phyloP scores from a whole-genome alignment of 2,113 vertebrate genomes.

The Sylvicapra grimmia region DNA sequence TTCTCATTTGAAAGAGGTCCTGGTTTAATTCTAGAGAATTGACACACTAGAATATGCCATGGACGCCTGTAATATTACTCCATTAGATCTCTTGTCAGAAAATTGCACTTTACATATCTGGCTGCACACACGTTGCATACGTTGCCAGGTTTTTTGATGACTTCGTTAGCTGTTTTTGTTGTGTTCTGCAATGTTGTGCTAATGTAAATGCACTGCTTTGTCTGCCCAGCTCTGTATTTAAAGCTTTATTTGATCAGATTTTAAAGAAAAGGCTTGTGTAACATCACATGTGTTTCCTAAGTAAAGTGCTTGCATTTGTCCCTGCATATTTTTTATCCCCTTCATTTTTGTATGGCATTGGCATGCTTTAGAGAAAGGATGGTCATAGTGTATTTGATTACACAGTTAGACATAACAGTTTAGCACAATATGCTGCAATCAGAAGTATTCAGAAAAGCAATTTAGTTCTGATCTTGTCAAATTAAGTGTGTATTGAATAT shows the following conservation, averaged over 20 bases:
- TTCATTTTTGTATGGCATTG: constrained; percentile 51
- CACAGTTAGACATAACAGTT: constrained; percentile 65
- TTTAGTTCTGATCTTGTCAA: constrained; percentile 70
- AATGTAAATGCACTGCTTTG: constrained; percentile 17
- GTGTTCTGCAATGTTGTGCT: not conserved
- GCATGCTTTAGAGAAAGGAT: constrained; percentile 58
- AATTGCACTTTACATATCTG: constrained; percentile 61
- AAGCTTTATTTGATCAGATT: constrained; percentile 58
- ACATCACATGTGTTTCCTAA: constrained; percentile 38
- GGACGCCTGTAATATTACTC: constrained; percentile 4
- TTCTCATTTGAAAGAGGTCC: not conserved
- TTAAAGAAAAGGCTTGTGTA: constrained; percentile 25
- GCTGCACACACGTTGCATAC: constrained; percentile 24
- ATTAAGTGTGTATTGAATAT: constrained; percentile 68
- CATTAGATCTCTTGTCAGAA: constrained; percentile 52
- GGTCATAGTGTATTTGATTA: constrained; percentile 74
- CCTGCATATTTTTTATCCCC: constrained; percentile 53
- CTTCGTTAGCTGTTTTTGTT: constrained; percentile 22
- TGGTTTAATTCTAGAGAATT: constrained; percentile 37
- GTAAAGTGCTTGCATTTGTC: constrained; percentile 56
- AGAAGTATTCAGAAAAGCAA: constrained; percentile 73
- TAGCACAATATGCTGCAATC: constrained; percentile 71
- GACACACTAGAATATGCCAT: not conserved
- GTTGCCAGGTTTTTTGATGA: constrained; percentile 42
- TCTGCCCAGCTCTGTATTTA: constrained; percentile 54